Evolutionary conservation across 2,797 vertebrate genomes (phyloP).

Genomic region (Enteromius viviparus): DNA sequence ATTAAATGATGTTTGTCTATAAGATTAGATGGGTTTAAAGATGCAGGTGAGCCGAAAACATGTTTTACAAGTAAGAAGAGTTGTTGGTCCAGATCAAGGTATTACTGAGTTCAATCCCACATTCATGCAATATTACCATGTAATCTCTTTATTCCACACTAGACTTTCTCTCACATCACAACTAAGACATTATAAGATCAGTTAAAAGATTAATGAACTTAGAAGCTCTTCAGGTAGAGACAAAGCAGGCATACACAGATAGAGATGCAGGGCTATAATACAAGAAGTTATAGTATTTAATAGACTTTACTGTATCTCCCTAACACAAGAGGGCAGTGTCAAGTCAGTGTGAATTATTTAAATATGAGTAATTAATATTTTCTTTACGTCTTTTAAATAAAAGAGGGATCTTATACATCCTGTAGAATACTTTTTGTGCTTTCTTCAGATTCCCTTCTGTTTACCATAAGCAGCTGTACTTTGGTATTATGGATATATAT

Average conservation of each 20-base stretch:
- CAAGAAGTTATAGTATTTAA: neutral
- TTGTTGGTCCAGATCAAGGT: slow-evolving; percentile 37
- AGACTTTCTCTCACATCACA: neutral
- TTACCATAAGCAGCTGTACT: neutral
- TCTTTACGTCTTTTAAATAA: neutral
- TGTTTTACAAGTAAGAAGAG: slow-evolving; percentile 32
- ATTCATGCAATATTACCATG: slow-evolving; percentile 29
- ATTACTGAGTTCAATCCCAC: slow-evolving; percentile 36
- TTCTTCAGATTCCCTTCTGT: neutral
- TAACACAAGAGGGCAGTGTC: neutral
- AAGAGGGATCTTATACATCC: neutral
- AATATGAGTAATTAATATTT: neutral
- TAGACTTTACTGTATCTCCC: no score
- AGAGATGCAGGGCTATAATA: neutral
- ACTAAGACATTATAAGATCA: neutral
- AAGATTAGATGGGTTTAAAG: neutral
- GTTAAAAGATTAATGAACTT: neutral
- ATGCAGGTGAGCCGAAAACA: neutral
- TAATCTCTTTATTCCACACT: slow-evolving; percentile 28
- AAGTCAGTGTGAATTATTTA: neutral
- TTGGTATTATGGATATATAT: no score
- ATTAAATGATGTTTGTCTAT: neutral
- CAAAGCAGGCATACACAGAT: neutral
- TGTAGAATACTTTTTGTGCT: neutral
- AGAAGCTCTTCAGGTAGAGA: neutral